Conservation (phyloP, 2,113 vertebrate genomes). For the Emberiza fucata region DNA sequence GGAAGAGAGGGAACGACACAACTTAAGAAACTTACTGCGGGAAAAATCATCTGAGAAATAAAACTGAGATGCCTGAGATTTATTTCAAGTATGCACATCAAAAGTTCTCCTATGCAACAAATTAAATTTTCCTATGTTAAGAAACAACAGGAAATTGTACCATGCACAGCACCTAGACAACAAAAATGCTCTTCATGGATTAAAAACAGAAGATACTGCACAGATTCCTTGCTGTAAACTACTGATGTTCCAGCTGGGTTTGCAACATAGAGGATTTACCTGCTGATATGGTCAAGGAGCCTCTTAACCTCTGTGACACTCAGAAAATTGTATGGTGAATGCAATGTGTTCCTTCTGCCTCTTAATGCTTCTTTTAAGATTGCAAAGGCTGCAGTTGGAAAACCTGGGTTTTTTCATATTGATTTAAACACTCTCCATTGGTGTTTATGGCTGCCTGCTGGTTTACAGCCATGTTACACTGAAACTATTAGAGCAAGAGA, state of each 20-base stretch:
- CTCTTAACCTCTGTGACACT: conserved; percentile 41
- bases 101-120: neutral
- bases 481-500: neutral
- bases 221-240: neutral
- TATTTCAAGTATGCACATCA: conserved; percentile 14
- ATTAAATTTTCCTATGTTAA: neutral
- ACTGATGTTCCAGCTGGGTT: neutral
- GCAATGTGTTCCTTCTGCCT: neutral
- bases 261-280: neutral
- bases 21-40: neutral
- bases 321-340: conserved; percentile 20
- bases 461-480: neutral
- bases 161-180: conserved; percentile 12
- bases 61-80: neutral
- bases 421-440: conserved; percentile 43
- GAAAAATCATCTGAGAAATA: conserved; percentile 30
- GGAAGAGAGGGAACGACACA: neutral
- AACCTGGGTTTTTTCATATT: neutral
- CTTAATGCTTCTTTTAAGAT: conserved; percentile 11
- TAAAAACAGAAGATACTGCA: conserved; percentile 27
- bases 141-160: neutral
- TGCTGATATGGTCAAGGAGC: neutral
- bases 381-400: conserved; percentile 17
- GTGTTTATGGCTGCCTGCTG: conserved; percentile 51
- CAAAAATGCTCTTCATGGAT: conserved; percentile 30